A percentile compares a stretch with the other conserved stretches of the same genome.
Conservation (phyloP, 2,888 invertebrate genomes). For the Drosophila siamana region DNA sequence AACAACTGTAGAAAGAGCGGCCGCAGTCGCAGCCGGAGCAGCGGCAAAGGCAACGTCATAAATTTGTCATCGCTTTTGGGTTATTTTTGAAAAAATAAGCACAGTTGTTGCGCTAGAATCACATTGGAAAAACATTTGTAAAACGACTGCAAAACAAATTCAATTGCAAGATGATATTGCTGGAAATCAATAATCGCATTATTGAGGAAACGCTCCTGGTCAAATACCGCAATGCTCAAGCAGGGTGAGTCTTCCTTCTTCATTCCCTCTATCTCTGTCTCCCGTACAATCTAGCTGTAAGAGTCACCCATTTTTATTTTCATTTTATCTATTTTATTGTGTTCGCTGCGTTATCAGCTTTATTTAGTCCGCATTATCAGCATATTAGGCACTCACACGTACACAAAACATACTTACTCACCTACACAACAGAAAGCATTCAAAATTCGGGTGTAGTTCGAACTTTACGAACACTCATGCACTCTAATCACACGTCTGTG, state of each 20-base stretch:
- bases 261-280: constrained; percentile 26
- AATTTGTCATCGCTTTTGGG: constrained; percentile 72
- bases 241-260: constrained; percentile 89
- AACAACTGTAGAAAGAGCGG: constrained; percentile 64
- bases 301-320: constrained; percentile 50
- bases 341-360: constrained; percentile 42
- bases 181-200: constrained; percentile 99
- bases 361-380: constrained; percentile 52
- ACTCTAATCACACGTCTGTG: constrained; percentile 24
- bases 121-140: constrained; percentile 16
- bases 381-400: constrained; percentile 21
- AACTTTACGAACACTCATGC: constrained; percentile 52
- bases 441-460: constrained; percentile 60
- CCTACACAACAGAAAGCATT: constrained; percentile 3
- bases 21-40: constrained; percentile 67
- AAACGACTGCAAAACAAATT: constrained; percentile 14
- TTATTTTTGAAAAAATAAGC: constrained; percentile 42
- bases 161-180: constrained; percentile 91
- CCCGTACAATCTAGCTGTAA: constrained; percentile 41
- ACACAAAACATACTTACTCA: neutral
- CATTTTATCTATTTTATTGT: constrained; percentile 46
- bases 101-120: constrained; percentile 15
- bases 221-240: constrained; percentile 98
- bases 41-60: constrained; percentile 79
- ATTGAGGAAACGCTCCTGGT: constrained; percentile 98